Base-by-base conservation (phyloP, 1,140 invertebrate species). In the Drosophila baimaii region DNA sequence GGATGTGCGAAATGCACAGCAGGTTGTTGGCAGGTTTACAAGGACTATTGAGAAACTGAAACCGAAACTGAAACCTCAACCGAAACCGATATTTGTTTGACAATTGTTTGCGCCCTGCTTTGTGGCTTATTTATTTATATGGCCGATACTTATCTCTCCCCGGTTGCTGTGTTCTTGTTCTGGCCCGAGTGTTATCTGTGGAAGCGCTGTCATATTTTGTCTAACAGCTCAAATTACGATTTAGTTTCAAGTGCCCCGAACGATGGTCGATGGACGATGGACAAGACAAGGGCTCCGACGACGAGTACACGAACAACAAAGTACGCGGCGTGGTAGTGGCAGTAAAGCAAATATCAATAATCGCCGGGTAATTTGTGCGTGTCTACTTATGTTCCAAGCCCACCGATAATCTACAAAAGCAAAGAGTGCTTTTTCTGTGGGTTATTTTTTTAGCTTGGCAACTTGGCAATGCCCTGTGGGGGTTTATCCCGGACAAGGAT, bases 181-280 rank as follows among this genome's bases (percentile, higher is more conserved):
- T 51, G 41, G 4, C 9, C 9, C 21, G 33, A 12, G 35, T 49
- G 64, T 88, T 86, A 88, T 86, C 83, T 69, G 27, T 44, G 55
- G 68, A 59, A 63, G 68, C 70, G 75, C 65, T 88, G 83, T 86
- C 82, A 86, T 86, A 79, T 82, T 82, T 83, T 88, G 83, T 83
- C 80, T 89, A 88, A 88, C 83, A 88, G 83, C 83, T 88, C 83
- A 88, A 88, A 88, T 88, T 88, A 88, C 83, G 83, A 88, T 89
- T 88, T 88, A 80, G 84, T 89, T 58, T 88, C 84, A 80, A 88
- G 83, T 88, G 83, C 63, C 77, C 76, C 69, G 75, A 77, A 83
- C 41, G 51, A 89, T 80, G 68, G 66, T 61, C 63, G 73, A 74
- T 77, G 68, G 71, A 61, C 63, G 73, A 55, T 65, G 75, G 63